Evolutionary conservation across 1,140 invertebrate species (phyloP).

Genomic region (Eupeodes corollae): DNA sequence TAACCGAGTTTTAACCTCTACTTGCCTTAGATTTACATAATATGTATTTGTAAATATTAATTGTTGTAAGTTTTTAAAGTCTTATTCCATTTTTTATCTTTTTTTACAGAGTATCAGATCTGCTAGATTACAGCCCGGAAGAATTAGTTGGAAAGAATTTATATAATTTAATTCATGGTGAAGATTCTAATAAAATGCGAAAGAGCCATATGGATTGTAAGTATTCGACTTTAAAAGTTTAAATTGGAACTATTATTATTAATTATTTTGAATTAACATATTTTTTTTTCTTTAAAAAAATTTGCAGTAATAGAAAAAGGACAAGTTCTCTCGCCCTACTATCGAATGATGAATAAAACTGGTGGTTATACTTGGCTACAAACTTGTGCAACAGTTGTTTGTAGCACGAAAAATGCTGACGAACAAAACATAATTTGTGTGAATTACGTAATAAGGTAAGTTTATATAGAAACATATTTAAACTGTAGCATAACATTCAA

Average conservation of each 20-base stretch:
- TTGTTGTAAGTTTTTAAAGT: no score
- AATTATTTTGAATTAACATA: not conserved
- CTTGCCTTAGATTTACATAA: no score
- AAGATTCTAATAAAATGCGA: constrained; percentile 83
- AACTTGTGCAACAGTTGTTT: constrained; percentile 92
- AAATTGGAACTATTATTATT: no score
- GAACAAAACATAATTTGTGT: constrained; percentile 94
- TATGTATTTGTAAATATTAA: no score
- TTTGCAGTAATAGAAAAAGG: constrained; percentile 89
- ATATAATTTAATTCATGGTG: constrained; percentile 88
- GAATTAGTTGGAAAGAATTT: constrained; percentile 88
- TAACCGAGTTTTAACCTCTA: no score
- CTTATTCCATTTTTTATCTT: not conserved
- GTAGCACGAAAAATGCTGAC: constrained; percentile 87
- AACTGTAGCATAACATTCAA: constrained; percentile 36
- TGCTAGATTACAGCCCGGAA: constrained; percentile 85
- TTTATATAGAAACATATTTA: not conserved
- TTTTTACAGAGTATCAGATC: constrained; percentile 68
- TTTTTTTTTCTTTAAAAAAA: constrained; percentile 23
- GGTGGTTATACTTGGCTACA: constrained; percentile 94
- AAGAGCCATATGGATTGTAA: constrained; percentile 90
- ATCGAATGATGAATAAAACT: constrained; percentile 87
- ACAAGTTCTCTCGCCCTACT: constrained; percentile 92
- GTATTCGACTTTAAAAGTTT: constrained; percentile 37
- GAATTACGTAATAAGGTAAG: constrained; percentile 64